These are phyloP conservation scores for Cataglyphis cursor DNA, from an alignment of 2,888 invertebrate species.

Conservation along the genomic window DNA sequence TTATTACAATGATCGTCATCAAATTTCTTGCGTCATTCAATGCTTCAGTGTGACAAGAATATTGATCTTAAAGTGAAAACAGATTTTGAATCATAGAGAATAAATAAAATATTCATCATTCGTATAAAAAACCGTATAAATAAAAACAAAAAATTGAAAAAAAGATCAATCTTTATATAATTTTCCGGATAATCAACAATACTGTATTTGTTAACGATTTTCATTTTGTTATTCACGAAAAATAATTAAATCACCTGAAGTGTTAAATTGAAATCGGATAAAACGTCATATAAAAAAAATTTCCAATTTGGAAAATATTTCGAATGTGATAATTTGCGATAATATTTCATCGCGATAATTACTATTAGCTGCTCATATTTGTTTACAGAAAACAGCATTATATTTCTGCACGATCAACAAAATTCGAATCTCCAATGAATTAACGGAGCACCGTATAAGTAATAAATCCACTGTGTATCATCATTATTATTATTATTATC, in stretches of 20 bases:
- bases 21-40: slow-evolving; percentile 5
- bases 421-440: slow-evolving; percentile 21
- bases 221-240: not conserved
- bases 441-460: not conserved
- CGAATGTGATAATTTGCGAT: not conserved
- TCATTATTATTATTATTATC: slow-evolving; percentile 3
- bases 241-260: slow-evolving; percentile 1
- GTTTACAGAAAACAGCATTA: slow-evolving; percentile 9
- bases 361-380: slow-evolving; percentile 31
- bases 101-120: slow-evolving; percentile 8
- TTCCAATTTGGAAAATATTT: not conserved
- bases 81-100: not conserved
- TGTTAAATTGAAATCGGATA: not conserved
- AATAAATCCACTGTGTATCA: slow-evolving; percentile 23
- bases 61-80: not conserved
- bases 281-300: not conserved
- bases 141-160: not conserved
- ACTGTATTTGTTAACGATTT: not conserved
- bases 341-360: slow-evolving; percentile 1
- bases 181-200: not conserved
- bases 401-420: slow-evolving; percentile 4
- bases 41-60: not conserved
- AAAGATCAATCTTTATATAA: not conserved
- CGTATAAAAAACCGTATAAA: not conserved
- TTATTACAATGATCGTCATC: slow-evolving; percentile 20